Conservation (phyloP, 2,797 vertebrate genomes). For the Enteromius viviparus region DNA sequence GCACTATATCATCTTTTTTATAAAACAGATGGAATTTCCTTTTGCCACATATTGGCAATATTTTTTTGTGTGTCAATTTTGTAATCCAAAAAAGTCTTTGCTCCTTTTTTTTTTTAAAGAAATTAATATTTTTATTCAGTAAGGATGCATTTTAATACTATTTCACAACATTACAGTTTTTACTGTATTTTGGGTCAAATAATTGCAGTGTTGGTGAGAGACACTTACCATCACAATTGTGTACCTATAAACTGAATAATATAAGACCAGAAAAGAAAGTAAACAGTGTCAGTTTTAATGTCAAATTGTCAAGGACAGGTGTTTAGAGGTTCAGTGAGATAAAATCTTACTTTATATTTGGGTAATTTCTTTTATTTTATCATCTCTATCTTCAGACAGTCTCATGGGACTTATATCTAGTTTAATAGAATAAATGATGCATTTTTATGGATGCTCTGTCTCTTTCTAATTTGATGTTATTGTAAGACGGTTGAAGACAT, state of each 20-base stretch:
- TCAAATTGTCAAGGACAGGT: neutral
- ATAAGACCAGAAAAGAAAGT: neutral
- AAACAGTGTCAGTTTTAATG: no score
- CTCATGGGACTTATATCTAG: slow-evolving; percentile 7
- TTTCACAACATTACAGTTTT: neutral
- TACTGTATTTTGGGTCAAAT: neutral
- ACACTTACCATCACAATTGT: neutral
- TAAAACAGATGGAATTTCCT: neutral
- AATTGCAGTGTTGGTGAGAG: neutral
- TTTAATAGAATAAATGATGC: slow-evolving; percentile 13
- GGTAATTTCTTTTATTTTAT: neutral
- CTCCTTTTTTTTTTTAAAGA: neutral
- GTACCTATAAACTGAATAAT: neutral
- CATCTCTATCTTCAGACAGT: neutral
- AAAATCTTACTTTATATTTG: no score
- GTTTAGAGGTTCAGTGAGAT: slow-evolving; percentile 2
- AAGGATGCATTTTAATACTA: neutral
- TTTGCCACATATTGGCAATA: no score
- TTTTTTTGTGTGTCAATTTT: no score
- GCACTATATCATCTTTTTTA: neutral
- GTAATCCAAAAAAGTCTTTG: neutral
- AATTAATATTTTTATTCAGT: neutral
- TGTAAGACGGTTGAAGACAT: neutral
- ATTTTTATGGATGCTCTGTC: slow-evolving; percentile 5
- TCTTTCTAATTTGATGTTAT: neutral